These are phyloP conservation scores for Crotalus helleri DNA, from an alignment of 2,113 vertebrate genomes.

Conservation along the genomic window DNA sequence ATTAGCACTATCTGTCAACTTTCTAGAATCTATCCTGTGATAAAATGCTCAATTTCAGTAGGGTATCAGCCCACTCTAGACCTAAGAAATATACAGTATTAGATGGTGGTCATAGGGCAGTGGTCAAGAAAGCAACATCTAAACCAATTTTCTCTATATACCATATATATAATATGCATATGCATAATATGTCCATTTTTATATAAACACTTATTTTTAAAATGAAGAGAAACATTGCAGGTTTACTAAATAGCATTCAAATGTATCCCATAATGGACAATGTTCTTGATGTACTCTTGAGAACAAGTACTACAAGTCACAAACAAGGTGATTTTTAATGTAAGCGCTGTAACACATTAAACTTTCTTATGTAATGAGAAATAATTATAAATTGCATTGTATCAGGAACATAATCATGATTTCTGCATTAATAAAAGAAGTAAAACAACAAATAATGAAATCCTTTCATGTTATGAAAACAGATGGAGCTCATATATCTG, in stretches of 20 bases:
- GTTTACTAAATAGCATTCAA: conserved; percentile 34
- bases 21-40: background rate
- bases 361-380: background rate
- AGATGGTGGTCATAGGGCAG: background rate
- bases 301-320: background rate
- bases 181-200: background rate
- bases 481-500: background rate
- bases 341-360: background rate
- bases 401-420: background rate
- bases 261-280: background rate
- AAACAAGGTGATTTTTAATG: background rate
- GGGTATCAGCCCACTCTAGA: background rate
- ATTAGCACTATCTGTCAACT: conserved; percentile 8
- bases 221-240: background rate
- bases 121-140: background rate
- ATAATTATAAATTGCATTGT: background rate
- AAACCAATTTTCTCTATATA: background rate
- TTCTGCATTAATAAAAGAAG: background rate
- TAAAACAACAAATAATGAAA: background rate
- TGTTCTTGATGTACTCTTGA: background rate
- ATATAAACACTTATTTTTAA: conserved; percentile 22
- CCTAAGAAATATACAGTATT: fast-evolving
- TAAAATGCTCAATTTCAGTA: background rate
- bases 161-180: too few species aligned
- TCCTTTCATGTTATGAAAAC: background rate